phyloP scores from a whole-genome alignment of 2,888 invertebrate genomes.

The Drosophila conformis region DNA sequence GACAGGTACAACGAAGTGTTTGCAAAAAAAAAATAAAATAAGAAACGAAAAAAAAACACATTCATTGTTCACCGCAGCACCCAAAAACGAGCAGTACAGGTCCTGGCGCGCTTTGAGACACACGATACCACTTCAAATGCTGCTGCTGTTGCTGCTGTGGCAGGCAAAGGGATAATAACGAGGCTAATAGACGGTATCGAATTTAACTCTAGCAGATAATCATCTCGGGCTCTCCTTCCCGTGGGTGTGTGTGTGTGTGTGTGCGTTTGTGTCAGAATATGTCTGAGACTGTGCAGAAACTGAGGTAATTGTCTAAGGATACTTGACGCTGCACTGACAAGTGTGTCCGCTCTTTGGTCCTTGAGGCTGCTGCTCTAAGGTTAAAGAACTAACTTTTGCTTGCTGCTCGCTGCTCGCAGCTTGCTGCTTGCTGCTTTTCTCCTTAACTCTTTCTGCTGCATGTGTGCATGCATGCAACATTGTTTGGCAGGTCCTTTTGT shows the following conservation, averaged over 20 bases:
- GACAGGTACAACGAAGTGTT: conserved; percentile 54
- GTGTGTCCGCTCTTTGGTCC: conserved; percentile 27
- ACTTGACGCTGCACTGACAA: conserved; percentile 65
- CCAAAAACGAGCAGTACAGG: conserved; percentile 28
- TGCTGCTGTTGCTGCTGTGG: conserved; percentile 16
- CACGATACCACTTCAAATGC: conserved; percentile 83
- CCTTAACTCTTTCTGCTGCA: conserved; percentile 34
- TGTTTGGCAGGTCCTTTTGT: conserved; percentile 40
- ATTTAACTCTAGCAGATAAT: conserved; percentile 83
- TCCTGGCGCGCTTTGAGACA: conserved; percentile 68
- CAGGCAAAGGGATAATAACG: conserved; percentile 75
- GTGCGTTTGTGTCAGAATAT: background rate
- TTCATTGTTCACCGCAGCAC: conserved; percentile 60
- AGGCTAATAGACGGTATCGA: conserved; percentile 84
- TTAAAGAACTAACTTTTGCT: conserved; percentile 39
- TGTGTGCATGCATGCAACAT: conserved; percentile 14
- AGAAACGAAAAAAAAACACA: background rate
- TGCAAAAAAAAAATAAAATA: conserved; percentile 10
- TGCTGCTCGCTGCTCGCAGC: background rate
- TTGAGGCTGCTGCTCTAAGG: conserved; percentile 38
- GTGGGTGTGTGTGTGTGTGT: background rate
- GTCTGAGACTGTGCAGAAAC: conserved; percentile 22
- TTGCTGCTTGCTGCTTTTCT: conserved; percentile 5
- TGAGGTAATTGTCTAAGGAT: conserved; percentile 78
- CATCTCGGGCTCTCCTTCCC: conserved; percentile 60